Percentiles rank a stretch among this genome's conserved stretches.
Conservation (phyloP, 2,888 invertebrate species). For the Slavum lentiscoides region DNA sequence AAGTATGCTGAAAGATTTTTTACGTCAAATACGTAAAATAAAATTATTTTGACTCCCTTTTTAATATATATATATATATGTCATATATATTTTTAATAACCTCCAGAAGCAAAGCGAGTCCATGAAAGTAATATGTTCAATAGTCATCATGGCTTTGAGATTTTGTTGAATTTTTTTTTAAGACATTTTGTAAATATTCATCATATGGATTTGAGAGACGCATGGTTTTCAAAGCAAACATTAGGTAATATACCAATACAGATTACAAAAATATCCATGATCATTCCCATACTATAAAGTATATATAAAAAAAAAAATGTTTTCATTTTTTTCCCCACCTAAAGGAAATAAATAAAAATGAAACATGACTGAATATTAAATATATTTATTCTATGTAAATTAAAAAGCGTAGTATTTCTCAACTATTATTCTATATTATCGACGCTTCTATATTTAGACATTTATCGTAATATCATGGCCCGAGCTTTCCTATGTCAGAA, state of each 20-base stretch:
- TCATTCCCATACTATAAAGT: too few species aligned
- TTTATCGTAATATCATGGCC: too few species aligned
- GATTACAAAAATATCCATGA: neutral
- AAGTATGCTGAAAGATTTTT: neutral
- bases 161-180: neutral
- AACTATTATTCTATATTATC: too few species aligned
- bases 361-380: too few species aligned
- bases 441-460: too few species aligned
- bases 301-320: too few species aligned
- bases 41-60: neutral
- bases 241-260: neutral
- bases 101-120: neutral
- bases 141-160: neutral
- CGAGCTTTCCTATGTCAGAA: too few species aligned
- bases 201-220: slow-evolving; percentile 13
- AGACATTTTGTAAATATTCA: slow-evolving; percentile 34
- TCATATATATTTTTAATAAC: neutral
- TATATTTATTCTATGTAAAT: too few species aligned
- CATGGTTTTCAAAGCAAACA: neutral
- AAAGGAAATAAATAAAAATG: too few species aligned
- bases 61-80: neutral
- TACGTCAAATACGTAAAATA: neutral
- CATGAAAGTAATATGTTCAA: slow-evolving; percentile 1
- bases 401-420: too few species aligned
- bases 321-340: too few species aligned